A percentile compares a stretch with the other conserved stretches of the same genome.
phyloP scores from a whole-genome alignment of 2,113 vertebrate species.

The Siniperca knerii region DNA sequence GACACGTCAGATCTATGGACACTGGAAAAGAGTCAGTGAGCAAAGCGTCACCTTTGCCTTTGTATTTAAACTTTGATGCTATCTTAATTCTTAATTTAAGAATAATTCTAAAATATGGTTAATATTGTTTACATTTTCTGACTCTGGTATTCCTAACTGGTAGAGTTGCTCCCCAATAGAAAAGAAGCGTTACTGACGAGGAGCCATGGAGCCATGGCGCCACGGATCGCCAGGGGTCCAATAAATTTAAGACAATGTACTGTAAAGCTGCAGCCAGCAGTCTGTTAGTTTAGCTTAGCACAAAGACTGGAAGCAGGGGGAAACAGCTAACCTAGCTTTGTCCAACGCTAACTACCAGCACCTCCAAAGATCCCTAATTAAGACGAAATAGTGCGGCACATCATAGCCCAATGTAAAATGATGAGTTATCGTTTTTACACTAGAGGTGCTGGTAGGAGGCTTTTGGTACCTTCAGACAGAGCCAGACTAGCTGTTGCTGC shows the following conservation, averaged over 20 bases:
- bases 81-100: background rate
- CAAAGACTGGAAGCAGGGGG: background rate
- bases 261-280: background rate
- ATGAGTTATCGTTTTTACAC: background rate
- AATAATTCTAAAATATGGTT: background rate
- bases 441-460: background rate
- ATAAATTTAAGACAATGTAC: background rate
- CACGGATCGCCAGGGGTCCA: background rate
- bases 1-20: background rate
- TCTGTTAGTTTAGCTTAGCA: background rate
- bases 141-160: background rate
- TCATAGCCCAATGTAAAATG: background rate
- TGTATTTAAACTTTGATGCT: background rate
- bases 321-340: background rate
- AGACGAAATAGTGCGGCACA: background rate
- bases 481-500: too few relatives aligned
- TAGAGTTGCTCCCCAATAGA: background rate
- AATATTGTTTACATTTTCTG: background rate
- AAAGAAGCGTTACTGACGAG: background rate
- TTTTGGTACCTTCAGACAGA: background rate
- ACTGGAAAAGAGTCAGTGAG: background rate
- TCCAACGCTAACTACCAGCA: background rate
- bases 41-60: background rate
- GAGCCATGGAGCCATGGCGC: background rate
- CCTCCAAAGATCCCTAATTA: background rate